Evolutionary conservation across 2,797 vertebrate genomes (phyloP).

Genomic region (Myotis vivesi): DNA sequence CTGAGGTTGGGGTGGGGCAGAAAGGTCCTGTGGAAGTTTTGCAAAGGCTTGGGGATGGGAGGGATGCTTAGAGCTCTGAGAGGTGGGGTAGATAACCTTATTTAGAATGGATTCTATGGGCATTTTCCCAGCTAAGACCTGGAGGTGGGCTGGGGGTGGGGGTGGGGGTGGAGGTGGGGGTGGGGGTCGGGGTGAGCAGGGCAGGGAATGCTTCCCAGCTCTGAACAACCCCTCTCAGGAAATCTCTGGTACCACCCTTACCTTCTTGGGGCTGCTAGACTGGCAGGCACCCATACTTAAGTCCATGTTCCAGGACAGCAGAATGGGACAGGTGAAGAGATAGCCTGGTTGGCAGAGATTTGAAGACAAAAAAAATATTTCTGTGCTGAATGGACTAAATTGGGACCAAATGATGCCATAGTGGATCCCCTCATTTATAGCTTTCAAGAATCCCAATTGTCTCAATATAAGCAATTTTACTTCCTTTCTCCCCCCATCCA

Average conservation of each 20-base stretch:
- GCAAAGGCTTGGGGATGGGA: slow-evolving; percentile 32
- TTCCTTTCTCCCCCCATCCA: slow-evolving; percentile 22
- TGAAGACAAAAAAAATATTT: slow-evolving; percentile 28
- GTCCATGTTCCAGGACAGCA: not conserved
- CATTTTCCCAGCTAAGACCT: not conserved
- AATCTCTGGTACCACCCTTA: not conserved
- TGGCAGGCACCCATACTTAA: not conserved
- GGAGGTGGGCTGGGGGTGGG: not conserved
- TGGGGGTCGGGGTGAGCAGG: no score
- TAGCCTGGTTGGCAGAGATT: not conserved
- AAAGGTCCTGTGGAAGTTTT: slow-evolving; percentile 47
- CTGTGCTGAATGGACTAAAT: slow-evolving; percentile 37
- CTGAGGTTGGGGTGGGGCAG: not conserved
- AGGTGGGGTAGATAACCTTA: slow-evolving; percentile 10
- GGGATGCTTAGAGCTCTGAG: not conserved
- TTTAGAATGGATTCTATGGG: slow-evolving; percentile 38
- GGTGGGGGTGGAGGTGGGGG: no score
- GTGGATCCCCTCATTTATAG: slow-evolving; percentile 21
- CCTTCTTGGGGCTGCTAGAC: slow-evolving; percentile 31
- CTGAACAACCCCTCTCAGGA: not conserved
- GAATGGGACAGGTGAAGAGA: slow-evolving; percentile 18
- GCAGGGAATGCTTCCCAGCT: not conserved
- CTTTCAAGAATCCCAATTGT: slow-evolving; percentile 35
- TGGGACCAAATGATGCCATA: slow-evolving; percentile 11
- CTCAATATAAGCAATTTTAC: slow-evolving; percentile 3